A percentile compares a stretch with the other conserved stretches of the same genome.
Evolutionary conservation across 2,113 vertebrate genomes (phyloP).

Genomic region (Saccopteryx bilineata): DNA sequence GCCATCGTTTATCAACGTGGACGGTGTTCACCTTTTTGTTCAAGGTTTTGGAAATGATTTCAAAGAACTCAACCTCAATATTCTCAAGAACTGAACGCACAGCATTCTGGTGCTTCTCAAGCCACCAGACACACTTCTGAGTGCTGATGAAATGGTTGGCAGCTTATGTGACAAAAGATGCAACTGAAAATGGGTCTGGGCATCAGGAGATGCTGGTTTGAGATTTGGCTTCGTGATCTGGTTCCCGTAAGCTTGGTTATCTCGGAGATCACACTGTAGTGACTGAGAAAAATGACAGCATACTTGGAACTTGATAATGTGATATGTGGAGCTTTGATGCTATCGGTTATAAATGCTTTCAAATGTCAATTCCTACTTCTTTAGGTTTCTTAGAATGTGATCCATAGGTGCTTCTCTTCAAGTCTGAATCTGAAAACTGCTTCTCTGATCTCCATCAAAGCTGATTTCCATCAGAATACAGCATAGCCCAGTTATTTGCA

Average conservation of each 20-base stretch:
- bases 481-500: not conserved
- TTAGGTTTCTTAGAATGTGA: not conserved
- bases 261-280: conserved; percentile 47
- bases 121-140: conserved; percentile 54
- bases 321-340: not conserved
- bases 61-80: conserved; percentile 12
- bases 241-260: conserved; percentile 46
- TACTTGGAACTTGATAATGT: conserved; percentile 44
- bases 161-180: conserved; percentile 64
- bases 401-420: not conserved
- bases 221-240: conserved; percentile 43
- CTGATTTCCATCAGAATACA: not conserved
- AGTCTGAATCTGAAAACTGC: conserved; percentile 38
- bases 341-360: conserved; percentile 56
- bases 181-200: not conserved
- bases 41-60: conserved; percentile 24
- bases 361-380: conserved; percentile 25
- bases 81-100: conserved; percentile 67
- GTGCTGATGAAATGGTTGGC: conserved; percentile 52
- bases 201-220: not conserved
- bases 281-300: conserved; percentile 32
- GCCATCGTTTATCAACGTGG: conserved; percentile 38
- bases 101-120: conserved; percentile 66
- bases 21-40: conserved; percentile 52
- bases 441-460: not conserved